Base-by-base conservation (phyloP, 2,113 vertebrate genomes). In the Lagopus leucura region DNA sequence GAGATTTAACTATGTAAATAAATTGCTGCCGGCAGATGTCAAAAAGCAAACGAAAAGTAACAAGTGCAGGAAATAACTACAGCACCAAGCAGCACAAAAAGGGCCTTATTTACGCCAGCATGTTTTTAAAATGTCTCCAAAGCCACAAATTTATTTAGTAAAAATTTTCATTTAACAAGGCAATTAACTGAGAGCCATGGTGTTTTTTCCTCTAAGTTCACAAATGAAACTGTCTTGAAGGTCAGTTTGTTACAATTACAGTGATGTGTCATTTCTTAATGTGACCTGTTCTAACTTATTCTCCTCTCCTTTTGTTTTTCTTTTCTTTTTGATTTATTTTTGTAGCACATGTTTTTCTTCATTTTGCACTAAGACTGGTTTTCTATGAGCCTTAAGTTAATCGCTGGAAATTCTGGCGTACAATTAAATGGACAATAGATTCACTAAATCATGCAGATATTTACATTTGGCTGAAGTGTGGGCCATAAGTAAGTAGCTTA, bases 111-210 rank as follows among this genome's bases (percentile, higher is more conserved):
- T 73, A 42, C 8, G 22, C 72, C 77, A 89, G 27, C 32, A 17
- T 87, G 70, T 79, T 85, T 95, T 94, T 81, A 72, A 88, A 92
- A 95, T 83, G 75, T 73, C 78, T 95, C 75, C 65, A 88, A 95
- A 96, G 57, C 58, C 86, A 94, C 81, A 92, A 83, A 97, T 95
- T 96, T 89, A 93, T 96, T 97, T 93, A 89, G 75, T 69, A 94
- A 82, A 66, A 84, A 30, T 47, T 95, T 92, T 92, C 82, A 67
- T 87, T 91, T 92, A 93, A 88, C 80, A 67, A 95, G 87, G 85
- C 75, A 95, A 95, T 97, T 96, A 97, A 78, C 79, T 78, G 63
- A 76, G 93, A 94, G 93, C 95, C 93, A 90, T 40, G n/a, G 11
- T 67, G 73, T 38, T 71, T 73, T 95, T 91, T 89, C 19, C 60